Evolutionary conservation across 2,888 invertebrate species (phyloP).

Genomic region (Plebejus melissa): DNA sequence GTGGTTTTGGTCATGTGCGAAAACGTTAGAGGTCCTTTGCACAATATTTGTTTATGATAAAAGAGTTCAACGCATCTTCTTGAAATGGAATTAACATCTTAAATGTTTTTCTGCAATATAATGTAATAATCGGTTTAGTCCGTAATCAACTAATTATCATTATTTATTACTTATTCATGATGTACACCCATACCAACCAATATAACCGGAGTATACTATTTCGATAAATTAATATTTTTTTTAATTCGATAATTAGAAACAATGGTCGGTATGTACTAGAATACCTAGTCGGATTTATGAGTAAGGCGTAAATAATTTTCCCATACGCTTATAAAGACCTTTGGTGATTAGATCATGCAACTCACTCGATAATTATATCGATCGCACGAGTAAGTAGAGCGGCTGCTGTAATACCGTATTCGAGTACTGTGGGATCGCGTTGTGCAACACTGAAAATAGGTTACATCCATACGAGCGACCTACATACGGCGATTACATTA

Average conservation of each 20-base stretch:
- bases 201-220: not conserved
- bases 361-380: conserved; percentile 46
- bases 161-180: not conserved
- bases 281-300: not conserved
- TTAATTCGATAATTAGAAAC: not conserved
- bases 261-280: not conserved
- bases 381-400: conserved; percentile 52
- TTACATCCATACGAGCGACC: conserved; percentile 56
- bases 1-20: conserved; percentile 18
- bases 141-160: not conserved
- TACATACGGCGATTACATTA: conserved; percentile 49
- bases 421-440: conserved; percentile 50
- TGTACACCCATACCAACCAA: not conserved
- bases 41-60: not conserved
- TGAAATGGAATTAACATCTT: not conserved
- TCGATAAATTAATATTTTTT: not conserved
- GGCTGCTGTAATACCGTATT: conserved; percentile 49
- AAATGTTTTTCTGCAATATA: not conserved
- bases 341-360: conserved; percentile 33
- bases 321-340: conserved; percentile 20
- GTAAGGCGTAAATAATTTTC: conserved; percentile 19
- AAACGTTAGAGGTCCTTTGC: not conserved
- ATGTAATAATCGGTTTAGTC: not conserved
- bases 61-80: not conserved
- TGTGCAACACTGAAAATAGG: conserved; percentile 63